Conservation (phyloP, 2,888 invertebrate species). For the Ametastegia equiseti region DNA sequence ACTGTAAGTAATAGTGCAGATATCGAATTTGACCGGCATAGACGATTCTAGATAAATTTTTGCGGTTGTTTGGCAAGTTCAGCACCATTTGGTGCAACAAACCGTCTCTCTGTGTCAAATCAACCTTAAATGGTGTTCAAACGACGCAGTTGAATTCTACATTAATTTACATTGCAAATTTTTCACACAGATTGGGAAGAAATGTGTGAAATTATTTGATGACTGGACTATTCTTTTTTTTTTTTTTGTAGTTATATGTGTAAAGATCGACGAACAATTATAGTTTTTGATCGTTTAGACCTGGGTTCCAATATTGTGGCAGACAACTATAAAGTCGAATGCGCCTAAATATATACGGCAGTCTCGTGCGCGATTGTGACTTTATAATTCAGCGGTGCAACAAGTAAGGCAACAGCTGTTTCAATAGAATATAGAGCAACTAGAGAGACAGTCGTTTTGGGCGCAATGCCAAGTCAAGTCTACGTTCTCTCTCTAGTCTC, state of each 20-base stretch:
- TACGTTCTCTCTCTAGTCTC: constrained; percentile 12
- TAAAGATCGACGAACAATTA: not conserved
- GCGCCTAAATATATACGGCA: not conserved
- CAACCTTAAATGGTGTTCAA: too few relatives aligned
- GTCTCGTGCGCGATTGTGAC: constrained; percentile 47
- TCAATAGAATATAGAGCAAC: constrained; percentile 54
- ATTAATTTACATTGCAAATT: too few relatives aligned
- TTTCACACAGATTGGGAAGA: too few relatives aligned
- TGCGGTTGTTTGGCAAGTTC: too few relatives aligned
- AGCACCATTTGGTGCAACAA: too few relatives aligned
- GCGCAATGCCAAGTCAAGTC: constrained; percentile 35
- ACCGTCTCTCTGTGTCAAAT: too few relatives aligned
- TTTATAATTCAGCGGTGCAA: constrained; percentile 63
- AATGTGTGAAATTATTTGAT: not conserved
- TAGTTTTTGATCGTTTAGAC: not conserved
- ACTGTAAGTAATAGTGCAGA: too few relatives aligned
- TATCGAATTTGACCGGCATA: too few relatives aligned
- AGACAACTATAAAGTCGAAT: not conserved
- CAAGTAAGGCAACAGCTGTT: constrained; percentile 71
- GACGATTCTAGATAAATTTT: too few relatives aligned
- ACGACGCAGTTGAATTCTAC: too few relatives aligned
- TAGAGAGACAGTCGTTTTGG: constrained; percentile 39
- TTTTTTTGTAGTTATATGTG: too few relatives aligned
- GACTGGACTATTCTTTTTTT: not conserved
- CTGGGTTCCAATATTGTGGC: not conserved